Evolutionary conservation across 2,888 invertebrate species (phyloP), one percentile per base, ranked within the genome.

Genomic region (Hypomecis punctinalis): DNA sequence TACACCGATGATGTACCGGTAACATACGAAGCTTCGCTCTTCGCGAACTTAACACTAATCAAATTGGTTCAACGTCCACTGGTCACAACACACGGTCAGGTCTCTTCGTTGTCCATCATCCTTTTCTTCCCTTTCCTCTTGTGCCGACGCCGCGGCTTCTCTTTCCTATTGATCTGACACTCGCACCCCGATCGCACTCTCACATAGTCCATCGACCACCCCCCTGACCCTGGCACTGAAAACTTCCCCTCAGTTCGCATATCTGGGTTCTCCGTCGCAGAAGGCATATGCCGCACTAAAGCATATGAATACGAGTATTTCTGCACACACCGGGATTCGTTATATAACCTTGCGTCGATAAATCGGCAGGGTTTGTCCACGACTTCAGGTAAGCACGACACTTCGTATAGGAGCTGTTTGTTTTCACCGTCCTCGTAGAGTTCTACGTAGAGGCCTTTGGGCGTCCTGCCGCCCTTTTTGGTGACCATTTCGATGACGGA

Each of bases 231-330:
- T 0, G 94, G 94, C 71, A 95, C 89, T 1, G 89, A 84, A 76
- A 91, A 89, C 65, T 89, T 86, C 46, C 88, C 87, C 63, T 90
- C 88, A 33, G 89, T 85, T 70, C 88, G 83, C 70, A 82, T 84
- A 48, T 83, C 81, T 46, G 92, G 93, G 71, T 87, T 86, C 60
- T 91, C 89, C 43, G 88, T 85, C 47, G 88, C 85, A 63, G 85
- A 93, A 46, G 78, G 72, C 9, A 80, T 71, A 80, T 95, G 95
- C 75, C 96, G 94, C 63, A 97, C 96, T 73, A 97, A 93, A 61
- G 97, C 98, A 89, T 98, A 98, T 5, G 96, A 95, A 83, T 96
- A 97, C 52, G 97, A 96, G 86, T 96, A 97, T 84, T 96, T 95
- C 84, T 98, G 97, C 52, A 96, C 95, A 89, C 98, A 98, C 77